Evolutionary conservation across 1,140 invertebrate species (phyloP), one percentile per base, ranked within the genome.

Genomic region (Aphelinus certus): DNA sequence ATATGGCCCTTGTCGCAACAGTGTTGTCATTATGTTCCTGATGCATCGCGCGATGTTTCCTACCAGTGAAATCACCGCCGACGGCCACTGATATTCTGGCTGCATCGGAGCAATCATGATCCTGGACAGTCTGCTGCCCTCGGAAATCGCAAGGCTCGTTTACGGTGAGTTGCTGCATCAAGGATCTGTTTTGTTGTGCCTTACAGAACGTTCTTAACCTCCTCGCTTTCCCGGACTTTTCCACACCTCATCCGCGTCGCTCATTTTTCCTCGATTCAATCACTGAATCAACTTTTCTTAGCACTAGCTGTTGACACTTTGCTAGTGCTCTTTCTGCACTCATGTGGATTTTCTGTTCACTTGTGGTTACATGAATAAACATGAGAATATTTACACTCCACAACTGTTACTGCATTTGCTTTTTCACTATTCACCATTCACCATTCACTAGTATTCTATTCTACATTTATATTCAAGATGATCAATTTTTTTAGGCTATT

Each of bases 121-220:
- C 26, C 26, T 26, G 26, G 26, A 26, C 26, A 26, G 26, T 26
- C 49, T 76, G 10, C 60, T 76, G 62, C 75, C 75, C 26, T 76
- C 75, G 1, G 75, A 76, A 62, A 7, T 76, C 1, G 68, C 75
- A 0, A 46, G 75, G 7, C 26, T 76, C 3, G 51, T 76, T 57
- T 76, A 76, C n/a, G 75, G 75, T 76, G n/a, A 62, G 69, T 43
- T 7, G 3, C n/a, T 62, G 51, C 6, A 4, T 57, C 10, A 6
- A 6, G 61, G 42, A 46, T 63, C 26, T 51, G 26, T 43, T 67
- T 3, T 42, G 26, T 46, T 9, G 9, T 51, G 10, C n/a, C 0
- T 7, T 49, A 53, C 43, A 0, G 7, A 48, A 43, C 7, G n/a
- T 42, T 47, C 26, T 45, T 70, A 64, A 70, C 67, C 67, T 75